Conservation (phyloP, 1,140 invertebrate species). For the Aleiodes sp. region DNA sequence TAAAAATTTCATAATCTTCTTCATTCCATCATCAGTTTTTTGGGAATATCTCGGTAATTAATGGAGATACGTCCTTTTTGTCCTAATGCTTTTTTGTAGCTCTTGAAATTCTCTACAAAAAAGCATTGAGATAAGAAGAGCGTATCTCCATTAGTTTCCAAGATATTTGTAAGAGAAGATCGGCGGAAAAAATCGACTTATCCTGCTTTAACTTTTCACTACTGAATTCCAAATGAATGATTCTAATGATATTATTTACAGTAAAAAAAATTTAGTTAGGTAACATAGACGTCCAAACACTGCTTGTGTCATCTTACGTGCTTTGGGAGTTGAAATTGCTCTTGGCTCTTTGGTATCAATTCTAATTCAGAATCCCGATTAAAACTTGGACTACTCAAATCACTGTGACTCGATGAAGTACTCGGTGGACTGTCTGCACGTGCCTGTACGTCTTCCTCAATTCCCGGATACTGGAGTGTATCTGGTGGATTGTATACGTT, state of each 20-base stretch:
- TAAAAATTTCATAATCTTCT: no score
- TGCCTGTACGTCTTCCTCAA: slow-evolving; percentile 59
- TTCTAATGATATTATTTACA: slow-evolving; percentile 4
- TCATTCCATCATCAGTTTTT: no score
- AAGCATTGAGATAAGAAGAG: no score
- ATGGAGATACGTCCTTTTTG: no score
- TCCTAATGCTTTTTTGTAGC: no score
- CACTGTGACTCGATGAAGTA: slow-evolving; percentile 75
- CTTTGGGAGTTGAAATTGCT: slow-evolving; percentile 50
- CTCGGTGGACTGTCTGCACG: slow-evolving; percentile 72
- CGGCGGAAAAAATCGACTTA: no score
- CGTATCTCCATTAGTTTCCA: no score
- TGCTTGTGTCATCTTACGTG: slow-evolving; percentile 43
- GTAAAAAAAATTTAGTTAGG: slow-evolving; percentile 2
- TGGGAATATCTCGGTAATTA: no score
- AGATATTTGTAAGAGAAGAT: no score
- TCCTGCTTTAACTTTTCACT: no score
- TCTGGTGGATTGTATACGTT: slow-evolving; percentile 80
- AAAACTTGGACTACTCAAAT: slow-evolving; percentile 75
- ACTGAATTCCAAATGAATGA: slow-evolving; percentile 15
- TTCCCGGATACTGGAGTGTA: slow-evolving; percentile 78
- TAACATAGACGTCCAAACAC: slow-evolving; percentile 17
- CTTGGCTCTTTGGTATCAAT: slow-evolving; percentile 62
- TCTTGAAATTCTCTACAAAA: no score
- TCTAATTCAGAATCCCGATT: slow-evolving; percentile 75